Conservation (phyloP, 2,797 vertebrate species). For the Dallia pectoralis region DNA sequence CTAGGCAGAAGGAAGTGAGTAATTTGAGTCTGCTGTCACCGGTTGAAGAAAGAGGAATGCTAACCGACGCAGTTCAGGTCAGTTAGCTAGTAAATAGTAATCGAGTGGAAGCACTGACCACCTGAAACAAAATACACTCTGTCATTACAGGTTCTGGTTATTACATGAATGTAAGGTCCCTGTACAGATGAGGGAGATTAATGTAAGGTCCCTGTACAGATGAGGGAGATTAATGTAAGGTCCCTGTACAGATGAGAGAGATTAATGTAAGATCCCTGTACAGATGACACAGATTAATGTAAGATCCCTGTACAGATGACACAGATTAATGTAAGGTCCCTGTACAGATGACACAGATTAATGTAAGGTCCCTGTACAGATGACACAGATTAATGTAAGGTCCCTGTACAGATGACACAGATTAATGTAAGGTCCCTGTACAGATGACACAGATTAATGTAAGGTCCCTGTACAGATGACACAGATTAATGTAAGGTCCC, state of each 20-base stretch:
- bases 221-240: too few species aligned
- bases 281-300: too few species aligned
- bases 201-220: neutral
- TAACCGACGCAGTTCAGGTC: neutral
- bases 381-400: neutral
- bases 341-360: too few species aligned
- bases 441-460: neutral
- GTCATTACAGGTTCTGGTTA: neutral
- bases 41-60: conserved; percentile 29
- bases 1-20: conserved; percentile 36
- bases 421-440: neutral
- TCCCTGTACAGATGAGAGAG: too few species aligned
- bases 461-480: too few species aligned
- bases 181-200: neutral
- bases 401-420: too few species aligned
- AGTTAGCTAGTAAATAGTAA: neutral
- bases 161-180: neutral
- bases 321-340: neutral
- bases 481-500: too few species aligned
- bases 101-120: neutral
- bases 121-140: neutral
- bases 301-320: neutral
- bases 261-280: neutral
- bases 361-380: neutral
- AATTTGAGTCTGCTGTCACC: conserved; percentile 42